Evolutionary conservation across 2,797 vertebrate species (phyloP).

Genomic region (Leuciscus waleckii): DNA sequence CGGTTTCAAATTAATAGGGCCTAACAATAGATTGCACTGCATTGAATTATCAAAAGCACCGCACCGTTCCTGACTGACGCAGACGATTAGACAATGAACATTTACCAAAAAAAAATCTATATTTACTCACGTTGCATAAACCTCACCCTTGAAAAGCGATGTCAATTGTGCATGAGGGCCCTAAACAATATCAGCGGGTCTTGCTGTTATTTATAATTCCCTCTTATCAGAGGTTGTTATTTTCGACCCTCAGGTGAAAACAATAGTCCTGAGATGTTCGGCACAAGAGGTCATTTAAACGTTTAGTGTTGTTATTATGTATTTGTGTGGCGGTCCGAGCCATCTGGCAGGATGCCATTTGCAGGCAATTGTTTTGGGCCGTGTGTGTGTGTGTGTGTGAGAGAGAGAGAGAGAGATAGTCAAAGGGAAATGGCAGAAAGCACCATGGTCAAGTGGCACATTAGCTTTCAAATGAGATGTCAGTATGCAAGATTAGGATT

Average conservation of each 20-base stretch:
- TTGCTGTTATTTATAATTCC: slow-evolving; percentile 28
- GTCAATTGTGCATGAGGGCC: not conserved
- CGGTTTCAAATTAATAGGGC: slow-evolving; percentile 35
- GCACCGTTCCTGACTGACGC: slow-evolving; percentile 21
- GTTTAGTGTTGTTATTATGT: slow-evolving; percentile 43
- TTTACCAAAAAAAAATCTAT: slow-evolving; percentile 26
- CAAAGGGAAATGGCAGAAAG: slow-evolving; percentile 12
- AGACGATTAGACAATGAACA: slow-evolving; percentile 35
- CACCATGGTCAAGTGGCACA: slow-evolving; percentile 22
- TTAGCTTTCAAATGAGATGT: not conserved
- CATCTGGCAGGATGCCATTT: slow-evolving; percentile 67
- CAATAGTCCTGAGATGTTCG: slow-evolving; percentile 58
- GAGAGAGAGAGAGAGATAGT: not conserved
- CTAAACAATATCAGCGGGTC: slow-evolving; percentile 24
- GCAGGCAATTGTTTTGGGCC: slow-evolving; percentile 55
- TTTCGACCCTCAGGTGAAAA: slow-evolving; percentile 65
- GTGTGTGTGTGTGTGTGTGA: slow-evolving; percentile 46
- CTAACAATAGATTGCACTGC: slow-evolving; percentile 1
- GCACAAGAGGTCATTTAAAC: slow-evolving; percentile 50
- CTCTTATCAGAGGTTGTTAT: slow-evolving; percentile 36
- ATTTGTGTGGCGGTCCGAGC: slow-evolving; percentile 61
- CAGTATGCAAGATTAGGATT: not conserved
- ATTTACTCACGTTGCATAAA: slow-evolving; percentile 11
- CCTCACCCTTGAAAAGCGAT: slow-evolving; percentile 43
- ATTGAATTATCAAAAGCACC: not conserved